Base-by-base conservation (phyloP, 2,113 vertebrate species). In the Phyllostomus discolor region DNA sequence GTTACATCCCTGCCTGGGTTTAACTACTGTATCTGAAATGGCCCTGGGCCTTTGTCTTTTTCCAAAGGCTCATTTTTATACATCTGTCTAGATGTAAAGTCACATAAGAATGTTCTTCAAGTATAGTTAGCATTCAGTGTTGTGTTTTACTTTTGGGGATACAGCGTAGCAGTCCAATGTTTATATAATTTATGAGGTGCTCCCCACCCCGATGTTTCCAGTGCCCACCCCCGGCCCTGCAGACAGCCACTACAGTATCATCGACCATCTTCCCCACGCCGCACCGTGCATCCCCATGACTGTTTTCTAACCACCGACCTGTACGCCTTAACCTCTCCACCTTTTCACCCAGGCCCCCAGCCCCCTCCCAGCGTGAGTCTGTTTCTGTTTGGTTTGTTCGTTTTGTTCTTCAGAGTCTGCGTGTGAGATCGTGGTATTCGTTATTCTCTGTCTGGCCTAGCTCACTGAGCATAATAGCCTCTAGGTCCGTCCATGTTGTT, bases 161-260 rank as follows among this genome's bases (percentile, higher is more conserved):
- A 33, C 4, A 50, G 28, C 31, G 10, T 1, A 46, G 46, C 11
- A 28, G 46, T 50, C n/a, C 11, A 46, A n/a, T 9, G 50, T 2
- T 76, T 33, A 17, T 48, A 5, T 31, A 31, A 31, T 31, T 75
- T 33, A 33, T 1, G 46, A 33, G 33, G 73, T 20, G 46, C 28
- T 15, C 66, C 70, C 43, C 28, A 26, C 57, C 57, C 24, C 10
- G 9, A 16, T 48, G 8, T 48, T 20, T 20, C 73, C 31, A 50
- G 73, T 10, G 19, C 46, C 16, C 73, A n/a, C 38, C 4, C 28
- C 73, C 5, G 43, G 43, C 43, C 20, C 28, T 28, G 31, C 10
- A 0, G 5, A 1, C 15, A 19, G 66, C 20, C 19, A 50, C 26
- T 62, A 11, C 26, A 28, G 1, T 9, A 11, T 50, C 20, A 50